Base-by-base conservation (phyloP, 2,113 vertebrate species). In the Coptodon bakossiorum region DNA sequence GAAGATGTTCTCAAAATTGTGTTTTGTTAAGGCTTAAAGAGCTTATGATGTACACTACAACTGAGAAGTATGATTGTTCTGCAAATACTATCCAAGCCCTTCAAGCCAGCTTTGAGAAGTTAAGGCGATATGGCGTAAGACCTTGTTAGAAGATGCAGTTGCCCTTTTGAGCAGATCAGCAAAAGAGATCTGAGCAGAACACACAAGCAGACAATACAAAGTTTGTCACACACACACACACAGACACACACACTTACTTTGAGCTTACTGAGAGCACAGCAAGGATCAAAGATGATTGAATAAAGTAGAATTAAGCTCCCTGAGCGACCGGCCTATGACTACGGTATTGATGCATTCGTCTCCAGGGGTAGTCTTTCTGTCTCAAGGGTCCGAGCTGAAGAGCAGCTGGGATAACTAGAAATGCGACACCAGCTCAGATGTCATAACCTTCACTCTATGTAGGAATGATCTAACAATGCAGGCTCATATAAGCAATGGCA, bases 251-350 rank as follows among this genome's bases (percentile, higher is more conserved):
- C 59, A 86, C 52, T 34, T 40, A 56, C 6, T 63, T n/a, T 36
- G 9, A 4, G 16, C 16, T 66, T 50, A 16, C 66, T 17, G 61
- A 85, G 24, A 80, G 48, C 16, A 63, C 10, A 36, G n/a, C 12
- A 5, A 90, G 53, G 85, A 89, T 85, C 82, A 89, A 78, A 91
- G 52, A 86, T 59, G 88, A 81, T 57, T 88, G 53, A 82, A 91
- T 89, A 68, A 89, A 92, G 86, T 91, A 86, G 85, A 83, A 80
- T 89, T 80, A 93, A 57, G 63, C 57, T 88, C 61, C 88, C 86
- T 52, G 31, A 85, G 88, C 19, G 16, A 81, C 86, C 4, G 3
- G 82, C 40, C 27, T 89, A 57, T 79, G 63, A 88, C 63, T 84
- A 43, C 48, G 53, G 81, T 89, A 83, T 81, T 12, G 3, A 53